These are phyloP conservation scores for Oxycera nigricornis DNA, from an alignment of 2,888 invertebrate species.

Conservation along the genomic window DNA sequence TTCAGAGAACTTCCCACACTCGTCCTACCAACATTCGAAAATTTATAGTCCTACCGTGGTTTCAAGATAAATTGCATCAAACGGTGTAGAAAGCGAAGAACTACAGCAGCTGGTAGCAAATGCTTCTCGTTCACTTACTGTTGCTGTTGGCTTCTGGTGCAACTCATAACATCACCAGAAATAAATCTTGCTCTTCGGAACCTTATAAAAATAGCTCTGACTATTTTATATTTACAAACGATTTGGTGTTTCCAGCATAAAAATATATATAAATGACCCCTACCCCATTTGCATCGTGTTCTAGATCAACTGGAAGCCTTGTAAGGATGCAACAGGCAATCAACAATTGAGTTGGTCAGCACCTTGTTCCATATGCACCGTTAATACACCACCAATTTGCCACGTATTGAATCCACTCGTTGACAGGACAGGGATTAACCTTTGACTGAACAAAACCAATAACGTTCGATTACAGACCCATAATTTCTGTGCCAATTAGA, in stretches of 20 bases:
- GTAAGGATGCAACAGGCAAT: constrained; percentile 40
- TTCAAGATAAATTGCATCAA: constrained; percentile 28
- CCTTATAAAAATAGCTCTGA: constrained; percentile 8
- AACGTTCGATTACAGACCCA: neutral
- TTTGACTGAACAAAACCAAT: constrained; percentile 11
- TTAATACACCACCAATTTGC: neutral
- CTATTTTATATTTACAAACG: constrained; percentile 20
- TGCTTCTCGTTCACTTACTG: neutral
- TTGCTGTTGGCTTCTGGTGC: neutral
- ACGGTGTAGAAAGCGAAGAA: neutral
- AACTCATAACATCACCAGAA: neutral
- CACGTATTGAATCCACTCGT: constrained; percentile 20
- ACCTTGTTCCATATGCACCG: neutral
- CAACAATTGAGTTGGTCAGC: constrained; percentile 44
- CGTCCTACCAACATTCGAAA: neutral
- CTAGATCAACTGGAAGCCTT: neutral
- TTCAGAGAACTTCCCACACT: constrained; percentile 5
- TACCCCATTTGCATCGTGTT: constrained; percentile 28
- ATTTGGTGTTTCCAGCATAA: neutral
- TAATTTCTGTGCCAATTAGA: constrained; percentile 40
- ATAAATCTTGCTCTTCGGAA: constrained; percentile 22
- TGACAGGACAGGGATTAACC: constrained; percentile 17
- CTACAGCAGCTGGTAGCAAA: neutral
- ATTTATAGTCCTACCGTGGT: constrained; percentile 22
- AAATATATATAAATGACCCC: constrained; percentile 7